A percentile compares a stretch with the other conserved stretches of the same genome.
phyloP scores from a whole-genome alignment of 2,797 vertebrate genomes.

The Poeciliopsis turneri region DNA sequence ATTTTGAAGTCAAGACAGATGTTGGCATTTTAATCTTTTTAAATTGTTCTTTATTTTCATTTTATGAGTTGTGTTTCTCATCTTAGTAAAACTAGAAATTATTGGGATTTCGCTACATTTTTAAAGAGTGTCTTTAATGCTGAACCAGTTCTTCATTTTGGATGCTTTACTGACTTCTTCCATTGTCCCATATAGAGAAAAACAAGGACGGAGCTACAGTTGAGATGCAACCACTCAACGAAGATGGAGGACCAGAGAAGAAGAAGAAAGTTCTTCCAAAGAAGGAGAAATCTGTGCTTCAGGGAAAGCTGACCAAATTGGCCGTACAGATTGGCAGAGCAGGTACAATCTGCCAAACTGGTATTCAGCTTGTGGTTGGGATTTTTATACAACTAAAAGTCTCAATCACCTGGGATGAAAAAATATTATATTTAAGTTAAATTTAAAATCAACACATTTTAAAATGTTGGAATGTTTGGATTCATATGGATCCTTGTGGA shows the following conservation, averaged over 20 bases:
- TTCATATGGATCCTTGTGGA: not conserved
- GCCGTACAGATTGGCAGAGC: constrained; percentile 98
- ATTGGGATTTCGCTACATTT: not conserved
- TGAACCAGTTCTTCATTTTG: not conserved
- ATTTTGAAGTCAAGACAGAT: not conserved
- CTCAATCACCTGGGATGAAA: not conserved
- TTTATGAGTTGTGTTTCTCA: not conserved
- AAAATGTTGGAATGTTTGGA: not conserved
- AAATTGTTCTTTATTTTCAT: not conserved
- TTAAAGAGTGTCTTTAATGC: too few relatives aligned
- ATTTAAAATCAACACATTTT: not conserved
- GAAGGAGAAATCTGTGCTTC: constrained; percentile 98
- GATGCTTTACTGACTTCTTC: not conserved
- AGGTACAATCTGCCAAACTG: constrained; percentile 73
- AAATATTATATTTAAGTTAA: not conserved
- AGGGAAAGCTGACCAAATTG: constrained; percentile 97
- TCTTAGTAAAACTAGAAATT: not conserved
- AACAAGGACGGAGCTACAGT: constrained; percentile 87
- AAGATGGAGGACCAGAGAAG: constrained; percentile 85
- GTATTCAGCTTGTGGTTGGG: not conserved
- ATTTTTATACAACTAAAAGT: not conserved
- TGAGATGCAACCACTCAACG: constrained; percentile 94
- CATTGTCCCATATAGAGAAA: constrained; percentile 77
- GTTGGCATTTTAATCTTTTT: not conserved
- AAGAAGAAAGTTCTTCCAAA: constrained; percentile 91